phyloP scores from a whole-genome alignment of 1,140 invertebrate genomes.

The Gryon sp. region DNA sequence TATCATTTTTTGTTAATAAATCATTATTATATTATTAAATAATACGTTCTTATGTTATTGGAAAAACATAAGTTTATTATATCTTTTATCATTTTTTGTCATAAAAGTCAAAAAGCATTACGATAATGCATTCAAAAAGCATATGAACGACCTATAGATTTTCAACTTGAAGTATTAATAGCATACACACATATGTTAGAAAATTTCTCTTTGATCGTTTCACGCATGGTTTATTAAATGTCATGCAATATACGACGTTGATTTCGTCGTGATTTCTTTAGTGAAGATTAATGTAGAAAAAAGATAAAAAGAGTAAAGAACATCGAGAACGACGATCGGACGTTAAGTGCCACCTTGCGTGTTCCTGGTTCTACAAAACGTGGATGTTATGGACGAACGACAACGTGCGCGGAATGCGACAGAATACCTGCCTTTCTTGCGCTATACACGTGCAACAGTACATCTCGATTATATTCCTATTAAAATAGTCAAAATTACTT shows the following conservation, averaged over 20 bases:
- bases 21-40: too few species aligned
- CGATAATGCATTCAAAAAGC: too few species aligned
- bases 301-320: conserved; percentile 50
- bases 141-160: not conserved
- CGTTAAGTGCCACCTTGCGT: conserved; percentile 62
- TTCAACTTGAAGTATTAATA: conserved; percentile 30
- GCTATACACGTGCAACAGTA: conserved; percentile 42
- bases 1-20: too few species aligned
- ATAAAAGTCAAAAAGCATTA: too few species aligned
- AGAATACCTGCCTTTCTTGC: conserved; percentile 57
- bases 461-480: conserved; percentile 55
- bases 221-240: conserved; percentile 62
- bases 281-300: conserved; percentile 58
- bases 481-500: conserved; percentile 58
- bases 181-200: conserved; percentile 35
- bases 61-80: too few species aligned
- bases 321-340: conserved; percentile 48
- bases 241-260: conserved; percentile 53
- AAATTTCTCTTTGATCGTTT: conserved; percentile 58
- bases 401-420: conserved; percentile 61
- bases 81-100: too few species aligned
- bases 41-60: too few species aligned
- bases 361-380: conserved; percentile 50
- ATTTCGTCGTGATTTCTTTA: conserved; percentile 62
- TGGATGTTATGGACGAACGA: conserved; percentile 60